Conservation (phyloP, 2,113 vertebrate genomes). For the Garra rufa region DNA sequence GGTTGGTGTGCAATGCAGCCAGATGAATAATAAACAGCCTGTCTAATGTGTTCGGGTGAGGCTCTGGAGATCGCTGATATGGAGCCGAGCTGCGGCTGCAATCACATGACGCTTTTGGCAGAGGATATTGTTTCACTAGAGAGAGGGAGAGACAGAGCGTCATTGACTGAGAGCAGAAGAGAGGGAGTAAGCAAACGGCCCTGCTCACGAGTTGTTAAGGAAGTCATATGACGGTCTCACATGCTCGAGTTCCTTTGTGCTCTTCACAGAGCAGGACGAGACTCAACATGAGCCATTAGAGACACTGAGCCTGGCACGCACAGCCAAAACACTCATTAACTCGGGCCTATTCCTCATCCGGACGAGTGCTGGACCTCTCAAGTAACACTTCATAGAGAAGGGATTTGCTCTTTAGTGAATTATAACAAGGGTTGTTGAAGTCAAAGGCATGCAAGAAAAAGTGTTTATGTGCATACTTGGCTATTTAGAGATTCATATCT, state of each 20-base stretch:
- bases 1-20: not conserved
- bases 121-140: constrained; percentile 76
- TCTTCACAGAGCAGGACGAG: constrained; percentile 64
- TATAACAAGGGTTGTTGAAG: not conserved
- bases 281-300: constrained; percentile 66
- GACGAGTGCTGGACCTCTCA: no score
- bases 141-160: constrained; percentile 21
- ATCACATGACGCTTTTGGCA: constrained; percentile 78
- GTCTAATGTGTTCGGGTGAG: constrained; percentile 39
- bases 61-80: constrained; percentile 38
- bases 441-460: not conserved
- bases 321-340: constrained; percentile 37
- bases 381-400: not conserved
- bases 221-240: constrained; percentile 88
- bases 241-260: constrained; percentile 81
- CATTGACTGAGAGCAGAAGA: constrained; percentile 23
- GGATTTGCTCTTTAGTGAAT: not conserved
- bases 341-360: not conserved
- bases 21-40: constrained; percentile 16
- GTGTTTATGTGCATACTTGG: not conserved
- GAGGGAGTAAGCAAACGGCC: constrained; percentile 41
- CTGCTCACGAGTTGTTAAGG: constrained; percentile 82
- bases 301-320: constrained; percentile 58
- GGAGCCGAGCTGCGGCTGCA: constrained; percentile 72
- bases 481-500: not conserved